Evolutionary conservation across 1,140 invertebrate species (phyloP).

Genomic region (Pseudomyrmex gracilis): DNA sequence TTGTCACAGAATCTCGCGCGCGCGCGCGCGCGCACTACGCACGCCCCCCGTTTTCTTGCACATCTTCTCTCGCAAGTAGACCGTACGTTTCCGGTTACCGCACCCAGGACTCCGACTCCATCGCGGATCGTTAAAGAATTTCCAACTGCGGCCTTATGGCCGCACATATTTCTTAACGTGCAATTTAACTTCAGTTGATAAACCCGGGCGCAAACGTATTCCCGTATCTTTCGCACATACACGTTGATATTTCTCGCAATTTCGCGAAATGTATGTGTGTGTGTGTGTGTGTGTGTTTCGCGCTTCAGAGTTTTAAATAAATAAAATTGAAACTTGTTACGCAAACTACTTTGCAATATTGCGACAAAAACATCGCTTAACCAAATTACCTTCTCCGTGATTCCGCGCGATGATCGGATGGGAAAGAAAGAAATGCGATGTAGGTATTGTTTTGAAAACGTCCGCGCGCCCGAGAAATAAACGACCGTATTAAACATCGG

Average conservation of each 20-base stretch:
- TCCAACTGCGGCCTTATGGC: slow-evolving; percentile 41
- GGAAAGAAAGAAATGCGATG: background rate
- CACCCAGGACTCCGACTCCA: slow-evolving; percentile 19
- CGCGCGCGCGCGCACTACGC: slow-evolving; percentile 1
- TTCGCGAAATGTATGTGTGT: background rate
- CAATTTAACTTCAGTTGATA: slow-evolving; percentile 53
- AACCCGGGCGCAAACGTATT: slow-evolving; percentile 11
- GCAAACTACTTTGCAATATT: too few relatives aligned
- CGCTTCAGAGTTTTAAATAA: too few relatives aligned
- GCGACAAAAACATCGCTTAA: too few relatives aligned
- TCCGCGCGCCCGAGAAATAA: background rate
- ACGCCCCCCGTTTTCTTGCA: slow-evolving; percentile 23
- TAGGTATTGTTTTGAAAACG: background rate
- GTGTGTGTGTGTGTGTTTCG: too few relatives aligned
- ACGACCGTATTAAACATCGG: background rate
- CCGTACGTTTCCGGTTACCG: slow-evolving; percentile 55
- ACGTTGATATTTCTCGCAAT: background rate
- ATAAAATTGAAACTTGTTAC: too few relatives aligned
- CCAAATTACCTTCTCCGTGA: too few relatives aligned
- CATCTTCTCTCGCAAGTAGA: slow-evolving; percentile 24
- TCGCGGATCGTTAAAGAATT: slow-evolving; percentile 58
- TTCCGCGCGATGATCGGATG: too few relatives aligned
- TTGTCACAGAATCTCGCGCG: slow-evolving; percentile 51
- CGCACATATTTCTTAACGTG: slow-evolving; percentile 51
- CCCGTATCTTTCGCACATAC: background rate